A percentile compares a stretch with the other conserved stretches of the same genome.
These are phyloP conservation scores for Leucoraja ocellata DNA, from an alignment of 2,797 vertebrate genomes.

Conservation along the genomic window DNA sequence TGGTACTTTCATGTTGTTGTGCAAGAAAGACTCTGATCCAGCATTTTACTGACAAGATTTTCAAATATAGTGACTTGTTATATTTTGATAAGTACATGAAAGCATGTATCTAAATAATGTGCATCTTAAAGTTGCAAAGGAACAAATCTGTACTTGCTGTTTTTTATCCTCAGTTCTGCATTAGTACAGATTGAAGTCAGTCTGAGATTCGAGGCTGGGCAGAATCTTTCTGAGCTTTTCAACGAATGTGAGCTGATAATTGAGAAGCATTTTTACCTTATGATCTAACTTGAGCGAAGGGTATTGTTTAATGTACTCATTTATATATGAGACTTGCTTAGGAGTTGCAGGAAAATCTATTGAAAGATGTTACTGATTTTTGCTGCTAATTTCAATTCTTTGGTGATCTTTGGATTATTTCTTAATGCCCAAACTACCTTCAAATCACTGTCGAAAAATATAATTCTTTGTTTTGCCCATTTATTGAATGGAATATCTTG, in stretches of 20 bases:
- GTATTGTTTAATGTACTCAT: no score
- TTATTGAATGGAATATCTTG: not conserved
- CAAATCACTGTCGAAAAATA: not conserved
- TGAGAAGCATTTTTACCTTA: not conserved
- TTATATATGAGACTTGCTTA: not conserved
- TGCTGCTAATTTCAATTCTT: not conserved
- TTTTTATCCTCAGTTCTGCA: not conserved
- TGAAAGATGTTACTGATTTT: not conserved
- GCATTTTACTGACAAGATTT: not conserved
- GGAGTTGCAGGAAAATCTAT: not conserved
- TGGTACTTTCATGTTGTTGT: not conserved
- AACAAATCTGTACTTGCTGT: not conserved
- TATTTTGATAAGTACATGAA: not conserved
- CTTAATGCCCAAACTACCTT: not conserved
- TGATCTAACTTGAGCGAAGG: not conserved
- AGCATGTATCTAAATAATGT: not conserved
- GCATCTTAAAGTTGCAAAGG: not conserved
- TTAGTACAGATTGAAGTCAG: not conserved
- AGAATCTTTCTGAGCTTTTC: not conserved
- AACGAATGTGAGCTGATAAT: not conserved
- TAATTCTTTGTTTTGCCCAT: not conserved
- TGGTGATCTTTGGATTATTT: not conserved
- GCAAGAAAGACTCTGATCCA: not conserved
- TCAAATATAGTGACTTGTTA: not conserved
- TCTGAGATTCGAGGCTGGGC: not conserved